phyloP scores from a whole-genome alignment of 2,797 vertebrate species.

The Pseudochirops cupreus region DNA sequence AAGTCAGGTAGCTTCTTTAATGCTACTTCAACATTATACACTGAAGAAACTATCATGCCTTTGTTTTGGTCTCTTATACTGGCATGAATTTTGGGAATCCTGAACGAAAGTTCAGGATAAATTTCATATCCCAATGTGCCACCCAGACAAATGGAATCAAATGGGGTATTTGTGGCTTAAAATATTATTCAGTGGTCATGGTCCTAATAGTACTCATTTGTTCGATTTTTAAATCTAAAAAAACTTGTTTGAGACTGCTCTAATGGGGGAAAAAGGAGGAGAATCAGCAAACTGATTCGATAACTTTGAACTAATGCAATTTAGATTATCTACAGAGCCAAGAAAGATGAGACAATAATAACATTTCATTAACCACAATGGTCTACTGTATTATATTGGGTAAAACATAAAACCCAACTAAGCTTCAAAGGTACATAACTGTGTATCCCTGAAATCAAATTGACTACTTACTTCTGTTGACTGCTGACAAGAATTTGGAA shows the following conservation, averaged over 20 bases:
- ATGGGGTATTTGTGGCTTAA: not conserved
- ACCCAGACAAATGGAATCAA: not conserved
- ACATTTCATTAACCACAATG: not conserved
- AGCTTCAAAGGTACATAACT: not conserved
- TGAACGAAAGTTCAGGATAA: no score
- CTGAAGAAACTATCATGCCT: not conserved
- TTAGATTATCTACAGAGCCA: not conserved
- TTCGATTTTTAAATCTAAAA: not conserved
- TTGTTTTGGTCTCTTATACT: not conserved
- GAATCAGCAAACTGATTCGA: not conserved
- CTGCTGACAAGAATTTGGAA: not conserved
- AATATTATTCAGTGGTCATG: not conserved
- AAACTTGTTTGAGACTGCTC: not conserved
- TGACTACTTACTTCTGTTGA: not conserved
- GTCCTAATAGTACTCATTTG: not conserved
- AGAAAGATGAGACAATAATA: not conserved
- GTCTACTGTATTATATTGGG: not conserved
- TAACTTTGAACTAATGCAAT: not conserved
- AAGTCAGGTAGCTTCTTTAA: not conserved
- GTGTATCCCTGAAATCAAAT: not conserved
- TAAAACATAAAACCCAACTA: not conserved
- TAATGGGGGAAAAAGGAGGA: not conserved
- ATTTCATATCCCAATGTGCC: not conserved
- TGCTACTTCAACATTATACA: not conserved
- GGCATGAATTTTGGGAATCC: not conserved